Base-by-base conservation (phyloP, 1,140 invertebrate genomes). In the Probaryconus sp. region DNA sequence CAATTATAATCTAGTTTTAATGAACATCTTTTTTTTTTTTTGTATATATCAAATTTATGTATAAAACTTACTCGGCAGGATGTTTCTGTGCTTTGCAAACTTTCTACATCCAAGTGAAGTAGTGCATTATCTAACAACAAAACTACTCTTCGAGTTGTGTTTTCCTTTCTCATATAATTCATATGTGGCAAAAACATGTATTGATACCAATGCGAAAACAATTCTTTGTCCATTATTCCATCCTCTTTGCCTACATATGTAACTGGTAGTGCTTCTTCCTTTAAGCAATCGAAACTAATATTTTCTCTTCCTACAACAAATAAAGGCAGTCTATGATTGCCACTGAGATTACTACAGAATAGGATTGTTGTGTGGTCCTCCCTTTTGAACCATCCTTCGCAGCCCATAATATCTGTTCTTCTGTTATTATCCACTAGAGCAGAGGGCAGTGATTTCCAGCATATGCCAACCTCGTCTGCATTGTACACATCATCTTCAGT, bases 131-230 rank as follows among this genome's bases (percentile, higher is more conserved):
- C 67, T 10, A 70, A 31, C 1, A 69, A 21, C n/a, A 69, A 47
- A 45, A 60, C 65, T 0, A 69, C 65, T 31, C 21, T 42, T n/a
- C 53, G 51, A 0, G 13, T 10, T 5, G 31, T 40, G 0, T 60
- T 40, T 5, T 45, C 33, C 5, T 43, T 60, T 5, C 10, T 53
- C 11, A 17, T 51, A 13, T 69, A 69, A 7, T 6, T 60, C 24
- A 69, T 42, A 13, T 69, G 67, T 7, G 67, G 67, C 4, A 70
- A 7, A 48, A 70, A 70, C 67, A 70, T 70, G 20, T 70, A 70
- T 16, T 70, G 67, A 9, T 71, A 71, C 68, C 68, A 71, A 35
- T 71, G 68, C 2, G 56, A 55, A 50, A 71, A 71, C 42, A 56
- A 38, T 16, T 63, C 58, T 3, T 64, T 71, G 18, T 71, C 68